phyloP scores from a whole-genome alignment of 1,140 invertebrate species.

The Drosophila triauraria region DNA sequence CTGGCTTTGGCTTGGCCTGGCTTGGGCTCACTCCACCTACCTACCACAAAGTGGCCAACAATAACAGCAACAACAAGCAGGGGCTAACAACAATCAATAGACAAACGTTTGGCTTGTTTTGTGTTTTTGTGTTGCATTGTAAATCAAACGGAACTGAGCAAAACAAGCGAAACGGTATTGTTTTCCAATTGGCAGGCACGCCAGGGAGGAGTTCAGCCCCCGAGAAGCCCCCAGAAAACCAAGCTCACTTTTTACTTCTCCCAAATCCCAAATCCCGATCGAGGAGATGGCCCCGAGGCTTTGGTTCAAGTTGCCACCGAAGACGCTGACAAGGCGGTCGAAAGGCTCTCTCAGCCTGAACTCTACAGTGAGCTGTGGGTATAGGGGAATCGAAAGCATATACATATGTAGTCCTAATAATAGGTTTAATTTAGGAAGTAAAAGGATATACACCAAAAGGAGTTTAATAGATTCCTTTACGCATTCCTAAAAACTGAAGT shows the following conservation, averaged over 20 bases:
- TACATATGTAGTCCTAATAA: background rate
- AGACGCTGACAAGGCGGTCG: conserved; percentile 61
- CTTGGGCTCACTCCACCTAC: conserved; percentile 69
- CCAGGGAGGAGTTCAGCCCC: conserved; percentile 64
- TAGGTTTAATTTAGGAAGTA: background rate
- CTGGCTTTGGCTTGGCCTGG: conserved; percentile 38
- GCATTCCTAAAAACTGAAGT: no score
- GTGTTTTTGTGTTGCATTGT: conserved; percentile 65
- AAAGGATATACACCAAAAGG: no score
- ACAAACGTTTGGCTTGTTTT: conserved; percentile 68
- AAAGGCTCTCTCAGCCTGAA: conserved; percentile 17
- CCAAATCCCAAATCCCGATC: conserved; percentile 48
- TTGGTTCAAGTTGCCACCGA: conserved; percentile 78
- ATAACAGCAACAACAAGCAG: conserved; percentile 48
- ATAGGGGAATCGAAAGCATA: conserved; percentile 21
- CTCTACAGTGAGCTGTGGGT: conserved; percentile 41
- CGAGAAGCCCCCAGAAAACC: background rate
- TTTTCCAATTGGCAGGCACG: conserved; percentile 74
- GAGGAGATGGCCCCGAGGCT: conserved; percentile 65
- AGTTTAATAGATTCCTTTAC: no score
- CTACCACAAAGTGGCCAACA: conserved; percentile 73
- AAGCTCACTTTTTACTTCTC: background rate
- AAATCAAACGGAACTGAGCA: conserved; percentile 79
- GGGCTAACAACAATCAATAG: conserved; percentile 74
- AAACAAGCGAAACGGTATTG: conserved; percentile 82